phyloP scores from a whole-genome alignment of 2,113 vertebrate species.

The Hypomesus transpacificus region DNA sequence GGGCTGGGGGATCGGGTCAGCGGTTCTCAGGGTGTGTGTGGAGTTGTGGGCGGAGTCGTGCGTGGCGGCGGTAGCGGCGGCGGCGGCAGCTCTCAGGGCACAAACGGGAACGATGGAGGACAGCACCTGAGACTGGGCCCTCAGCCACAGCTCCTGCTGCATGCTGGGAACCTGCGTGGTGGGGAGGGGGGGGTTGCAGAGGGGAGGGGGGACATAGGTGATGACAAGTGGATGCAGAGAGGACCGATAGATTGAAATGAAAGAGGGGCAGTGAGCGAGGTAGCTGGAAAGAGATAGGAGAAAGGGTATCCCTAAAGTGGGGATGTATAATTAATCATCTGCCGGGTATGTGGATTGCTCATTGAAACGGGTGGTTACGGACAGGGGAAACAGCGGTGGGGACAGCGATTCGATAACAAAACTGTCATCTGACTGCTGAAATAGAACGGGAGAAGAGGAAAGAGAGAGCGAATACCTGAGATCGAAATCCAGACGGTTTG shows the following conservation, averaged over 20 bases:
- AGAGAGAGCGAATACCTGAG: no score
- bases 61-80: neutral
- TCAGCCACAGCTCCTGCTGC: slow-evolving; percentile 54
- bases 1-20: neutral
- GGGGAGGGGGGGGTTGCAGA: neutral
- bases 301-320: slow-evolving; percentile 43
- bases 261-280: slow-evolving; percentile 34
- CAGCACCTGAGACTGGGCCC: slow-evolving; percentile 41
- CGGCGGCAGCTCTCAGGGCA: slow-evolving; percentile 38
- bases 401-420: slow-evolving; percentile 13
- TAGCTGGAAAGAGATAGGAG: slow-evolving; percentile 31
- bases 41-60: neutral
- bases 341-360: slow-evolving; percentile 5
- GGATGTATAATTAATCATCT: slow-evolving; percentile 47
- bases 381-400: slow-evolving; percentile 13
- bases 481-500: neutral
- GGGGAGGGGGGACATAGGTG: neutral
- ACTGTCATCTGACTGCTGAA: neutral
- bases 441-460: neutral
- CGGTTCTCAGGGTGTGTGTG: neutral
- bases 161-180: slow-evolving; percentile 48
- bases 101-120: slow-evolving; percentile 35
- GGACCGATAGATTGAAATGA: slow-evolving; percentile 43
- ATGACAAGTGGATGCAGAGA: neutral
- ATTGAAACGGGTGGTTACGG: slow-evolving; percentile 12